Conservation (phyloP, 1,140 invertebrate genomes). For the Agraylea sexmaculata region DNA sequence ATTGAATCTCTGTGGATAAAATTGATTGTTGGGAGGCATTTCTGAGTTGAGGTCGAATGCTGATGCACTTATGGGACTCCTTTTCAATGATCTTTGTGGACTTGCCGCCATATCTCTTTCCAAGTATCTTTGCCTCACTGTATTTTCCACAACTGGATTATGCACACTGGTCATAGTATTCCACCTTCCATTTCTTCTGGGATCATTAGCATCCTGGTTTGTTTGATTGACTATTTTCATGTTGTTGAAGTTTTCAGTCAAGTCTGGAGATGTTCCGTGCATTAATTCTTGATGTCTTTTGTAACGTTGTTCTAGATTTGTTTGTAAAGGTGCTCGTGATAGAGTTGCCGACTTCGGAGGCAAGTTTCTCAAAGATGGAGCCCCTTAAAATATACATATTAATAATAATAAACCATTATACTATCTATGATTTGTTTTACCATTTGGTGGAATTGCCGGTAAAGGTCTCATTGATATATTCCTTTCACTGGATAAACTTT, state of each 20-base stretch:
- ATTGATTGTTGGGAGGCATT: slow-evolving; percentile 20
- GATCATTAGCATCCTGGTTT: slow-evolving; percentile 7
- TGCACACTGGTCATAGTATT: neutral
- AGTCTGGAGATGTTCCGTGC: slow-evolving; percentile 21
- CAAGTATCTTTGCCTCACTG: too few relatives aligned
- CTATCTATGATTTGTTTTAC: slow-evolving; percentile 11
- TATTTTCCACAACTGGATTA: too few relatives aligned
- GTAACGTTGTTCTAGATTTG: slow-evolving; percentile 51
- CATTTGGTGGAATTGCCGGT: slow-evolving; percentile 30
- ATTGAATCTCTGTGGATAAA: slow-evolving; percentile 27
- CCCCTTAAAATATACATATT: neutral
- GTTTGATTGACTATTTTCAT: slow-evolving; percentile 14
- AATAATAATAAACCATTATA: neutral
- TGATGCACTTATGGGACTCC: slow-evolving; percentile 33
- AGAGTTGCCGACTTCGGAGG: slow-evolving; percentile 11
- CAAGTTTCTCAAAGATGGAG: slow-evolving; percentile 6
- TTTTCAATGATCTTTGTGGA: slow-evolving; percentile 13
- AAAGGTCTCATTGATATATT: slow-evolving; percentile 36
- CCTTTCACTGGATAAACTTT: slow-evolving; percentile 23
- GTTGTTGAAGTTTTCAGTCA: slow-evolving; percentile 17
- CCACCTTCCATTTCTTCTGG: neutral
- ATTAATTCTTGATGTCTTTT: slow-evolving; percentile 50
- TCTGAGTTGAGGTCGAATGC: slow-evolving; percentile 41
- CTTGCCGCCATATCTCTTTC: slow-evolving; percentile 8
- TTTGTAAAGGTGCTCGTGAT: too few relatives aligned